Base-by-base conservation (phyloP, 1,140 invertebrate species). In the Halesus radiatus region DNA sequence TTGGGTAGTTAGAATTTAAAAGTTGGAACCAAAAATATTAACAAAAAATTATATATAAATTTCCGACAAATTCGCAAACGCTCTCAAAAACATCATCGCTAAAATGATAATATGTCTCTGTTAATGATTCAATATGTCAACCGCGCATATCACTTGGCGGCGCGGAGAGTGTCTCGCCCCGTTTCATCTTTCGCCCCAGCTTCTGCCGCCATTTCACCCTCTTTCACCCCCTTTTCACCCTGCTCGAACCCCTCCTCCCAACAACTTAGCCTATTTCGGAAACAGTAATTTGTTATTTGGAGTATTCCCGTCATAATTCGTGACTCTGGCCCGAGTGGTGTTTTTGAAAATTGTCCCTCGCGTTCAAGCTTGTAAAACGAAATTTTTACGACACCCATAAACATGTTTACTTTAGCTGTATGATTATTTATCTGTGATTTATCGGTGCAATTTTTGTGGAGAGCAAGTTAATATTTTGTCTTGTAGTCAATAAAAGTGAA, bases 301-400 rank as follows among this genome's bases (percentile, higher is more conserved):
- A 78, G 75, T 79, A 82, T 70, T 58, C 66, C 72, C 37, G 26
- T 54, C 76, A 76, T 79, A 81, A 79, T 81, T 81, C 64, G 68
- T 81, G 76, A 73, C 76, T 18, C 50, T 37, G 22, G 37, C 64
- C 66, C 74, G 50, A 66, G 76, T 54, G 76, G 76, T 78, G 78
- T 81, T 81, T 78, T 58, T 18, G 72, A 77, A 81, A 80, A 81
- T 64, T 76, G 76, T 81, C 80, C 68, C 78, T 78, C 74, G 52
- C 66, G 68, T 78, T 75, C 74, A 78, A 78, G 68, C 76, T 78
- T 64, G 80, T 53, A 58, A 22, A 56, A 56, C 54, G 54, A 56
- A 18, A 56, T 56, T 45, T 45, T 45, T 45, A 45, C 37, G 37
- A 45, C 37, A 7, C 0, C 37, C 37, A 45, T 45, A 45, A 45